Base-by-base conservation (phyloP, 1,140 invertebrate genomes). In the Armadillidium nasatum region DNA sequence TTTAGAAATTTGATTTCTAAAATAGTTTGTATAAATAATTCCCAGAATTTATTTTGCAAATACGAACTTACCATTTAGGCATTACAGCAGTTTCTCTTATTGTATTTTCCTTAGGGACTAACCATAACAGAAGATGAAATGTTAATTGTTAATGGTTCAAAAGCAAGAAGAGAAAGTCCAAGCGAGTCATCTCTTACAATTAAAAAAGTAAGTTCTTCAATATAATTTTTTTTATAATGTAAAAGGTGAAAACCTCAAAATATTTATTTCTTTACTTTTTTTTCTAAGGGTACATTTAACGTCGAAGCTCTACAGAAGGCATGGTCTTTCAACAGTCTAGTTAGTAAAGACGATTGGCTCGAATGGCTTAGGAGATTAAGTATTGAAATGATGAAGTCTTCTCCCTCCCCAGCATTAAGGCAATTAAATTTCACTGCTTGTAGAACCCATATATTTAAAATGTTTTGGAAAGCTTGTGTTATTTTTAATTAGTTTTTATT, bases 341-440 rank as follows among this genome's bases (percentile, higher is more conserved):
- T 96, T 0, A 96, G 94, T 7, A 97, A 97, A 84, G 97, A 99
- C 81, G 97, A 99, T 85, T 99, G 97, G 97, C 86, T 98, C 9
- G 96, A 99, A 85, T 99, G 97, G 97, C 84, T 99, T 10, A 87
- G 93, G 69, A 88, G 94, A 43, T 87, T 99, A 44, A 95, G 94
- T 73, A 94, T 97, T 79, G 95, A 95, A 75, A 87, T 99, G 11
- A 87, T 99, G 3, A 97, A 97, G 83, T 94, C 98, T 83, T 97
- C 33, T 33, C 95, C 96, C 7, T 60, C 50, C 7, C 50, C 50
- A 50, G n/a, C n/a, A n/a, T n/a, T n/a, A n/a, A n/a, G n/a, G n/a
- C n/a, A n/a, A n/a, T n/a, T n/a, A n/a, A n/a, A n/a, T n/a, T n/a
- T n/a, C n/a, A n/a, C n/a, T n/a, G n/a, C n/a, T n/a, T n/a, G n/a